These are phyloP conservation scores for Tapirus terrestris DNA, from an alignment of 2,113 vertebrate species.

Conservation along the genomic window DNA sequence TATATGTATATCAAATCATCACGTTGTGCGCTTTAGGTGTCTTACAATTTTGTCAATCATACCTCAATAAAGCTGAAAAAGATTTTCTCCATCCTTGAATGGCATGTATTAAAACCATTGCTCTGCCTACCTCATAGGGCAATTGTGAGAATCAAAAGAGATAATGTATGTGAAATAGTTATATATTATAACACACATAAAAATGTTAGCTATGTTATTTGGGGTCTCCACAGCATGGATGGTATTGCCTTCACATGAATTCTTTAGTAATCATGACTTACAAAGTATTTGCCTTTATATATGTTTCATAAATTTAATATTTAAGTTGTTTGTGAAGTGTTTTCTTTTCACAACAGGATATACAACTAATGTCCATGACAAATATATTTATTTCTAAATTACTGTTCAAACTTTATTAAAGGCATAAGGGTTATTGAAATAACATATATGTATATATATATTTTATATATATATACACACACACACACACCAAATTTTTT, in stretches of 20 bases:
- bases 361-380: background rate
- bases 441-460: background rate
- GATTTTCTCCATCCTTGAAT: background rate
- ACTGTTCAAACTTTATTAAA: background rate
- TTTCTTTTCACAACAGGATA: background rate
- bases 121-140: background rate
- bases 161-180: background rate
- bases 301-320: slow-evolving; percentile 17
- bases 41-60: background rate
- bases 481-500: background rate
- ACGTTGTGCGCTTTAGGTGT: background rate
- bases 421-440: background rate
- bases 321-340: background rate
- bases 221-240: background rate
- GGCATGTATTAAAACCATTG: background rate
- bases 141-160: slow-evolving; percentile 9
- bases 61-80: background rate
- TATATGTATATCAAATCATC: background rate
- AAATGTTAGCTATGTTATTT: background rate
- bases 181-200: background rate
- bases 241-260: background rate
- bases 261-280: background rate
- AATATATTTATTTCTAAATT: slow-evolving; percentile 15
- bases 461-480: background rate
- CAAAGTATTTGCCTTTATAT: background rate